Evolutionary conservation across 2,797 vertebrate species (phyloP).

Genomic region (Pipistrellus nathusii): DNA sequence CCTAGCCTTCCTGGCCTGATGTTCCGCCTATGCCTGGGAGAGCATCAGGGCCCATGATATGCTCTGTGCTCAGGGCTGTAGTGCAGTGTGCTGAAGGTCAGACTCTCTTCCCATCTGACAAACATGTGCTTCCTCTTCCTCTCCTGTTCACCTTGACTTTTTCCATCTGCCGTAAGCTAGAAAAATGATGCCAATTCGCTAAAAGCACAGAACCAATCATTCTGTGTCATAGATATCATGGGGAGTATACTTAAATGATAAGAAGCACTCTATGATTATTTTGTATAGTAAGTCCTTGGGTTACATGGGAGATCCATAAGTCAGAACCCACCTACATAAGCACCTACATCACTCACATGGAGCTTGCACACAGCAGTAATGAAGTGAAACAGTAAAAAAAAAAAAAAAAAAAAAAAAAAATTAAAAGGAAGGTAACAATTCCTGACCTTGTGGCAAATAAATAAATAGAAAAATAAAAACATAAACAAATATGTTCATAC

Average conservation of each 20-base stretch:
- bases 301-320: no score
- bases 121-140: neutral
- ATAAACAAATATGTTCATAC: no score
- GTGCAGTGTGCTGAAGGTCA: neutral
- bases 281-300: neutral
- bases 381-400: no score
- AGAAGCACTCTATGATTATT: neutral
- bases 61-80: neutral
- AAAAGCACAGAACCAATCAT: neutral
- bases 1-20: neutral
- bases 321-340: no score
- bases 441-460: no score
- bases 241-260: neutral
- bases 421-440: no score
- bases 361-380: no score
- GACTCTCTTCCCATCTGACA: neutral
- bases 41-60: fast-evolving
- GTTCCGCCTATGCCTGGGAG: neutral
- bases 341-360: no score
- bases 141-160: neutral
- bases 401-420: no score
- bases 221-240: neutral
- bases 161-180: neutral
- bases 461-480: no score
- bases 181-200: neutral